Base-by-base conservation (phyloP, 2,888 invertebrate genomes). In the Hirtodrosophila histrioides region DNA sequence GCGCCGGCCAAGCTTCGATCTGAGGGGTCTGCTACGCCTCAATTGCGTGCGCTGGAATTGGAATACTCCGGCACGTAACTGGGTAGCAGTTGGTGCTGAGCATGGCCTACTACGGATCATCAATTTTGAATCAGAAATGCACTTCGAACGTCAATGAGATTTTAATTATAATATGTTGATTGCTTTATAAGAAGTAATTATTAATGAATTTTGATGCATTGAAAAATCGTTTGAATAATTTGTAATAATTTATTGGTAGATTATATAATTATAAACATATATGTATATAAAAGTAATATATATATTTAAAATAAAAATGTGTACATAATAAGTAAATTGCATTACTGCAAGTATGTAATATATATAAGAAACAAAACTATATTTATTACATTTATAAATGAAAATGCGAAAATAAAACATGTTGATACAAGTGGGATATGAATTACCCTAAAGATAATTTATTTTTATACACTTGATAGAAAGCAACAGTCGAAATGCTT, bases 41-140 rank as follows among this genome's bases (percentile, higher is more conserved):
- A 92, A 90, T 63, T 75, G 75, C 7, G 69, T 90, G 33, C 81
- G 85, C 17, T 91, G 85, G 61, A 92, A 92, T 77, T 75, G 81
- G 41, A 92, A 92, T 71, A 27, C 44, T 29, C 54, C 66, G 3
- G 82, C 76, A 4, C 61, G 73, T 6, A 56, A 76, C 29, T 84
- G 90, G 62, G 56, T 89, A 44, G 91, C 91, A 8, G 60, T 84
- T 12, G 92, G 91, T 8, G 90, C 90, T 49, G 90, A 91, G 58
- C 90, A 90, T 63, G 92, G 92, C 12, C 75, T 92, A 27, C 11
- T 91, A 11, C 85, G 91, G 9, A 74, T 91, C 11, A 29, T 88
- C 3, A 60, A 81, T 39, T 88, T 83, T 33, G 29, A 65, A 7
- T 48, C 55, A 12, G 62, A 77, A 0, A 62, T 66, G 50, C 62